Evolutionary conservation across 2,113 vertebrate genomes (phyloP), one percentile per base, ranked within the genome.

Genomic region (Otis tarda): DNA sequence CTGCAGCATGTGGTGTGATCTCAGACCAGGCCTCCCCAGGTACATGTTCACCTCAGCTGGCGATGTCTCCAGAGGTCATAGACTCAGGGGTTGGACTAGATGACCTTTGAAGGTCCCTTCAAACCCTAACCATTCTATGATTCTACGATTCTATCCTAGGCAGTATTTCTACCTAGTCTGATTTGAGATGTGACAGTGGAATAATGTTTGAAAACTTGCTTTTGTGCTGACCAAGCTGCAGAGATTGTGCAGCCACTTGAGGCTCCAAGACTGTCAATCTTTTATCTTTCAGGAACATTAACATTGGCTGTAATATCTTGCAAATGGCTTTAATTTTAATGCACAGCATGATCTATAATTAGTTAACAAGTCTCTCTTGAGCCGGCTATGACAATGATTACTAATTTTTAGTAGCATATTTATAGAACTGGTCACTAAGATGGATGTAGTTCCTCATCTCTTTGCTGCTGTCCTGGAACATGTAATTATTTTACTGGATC

Each of bases 391-490:
- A 73, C 68, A 88, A 55, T 75, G 73, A 71, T 81, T 93, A 68
- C 89, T 91, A 85, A 93, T 82, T 87, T 95, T 94, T 81, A 91
- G 78, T 35, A 94, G 45, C 13, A 10, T 95, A 95, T 96, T 96
- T 93, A 89, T 96, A 90, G 95, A 96, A 81, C 52, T 90, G 95
- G 95, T 80, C 79, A 92, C 89, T 92, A 90, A 95, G 94, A 96
- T 93, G 19, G 64, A 86, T 86, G 82, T 61, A 88, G 75, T 57
- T 91, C 43, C 47, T 88, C 71, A 83, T 88, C 28, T 64, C 94
- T 93, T 67, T 91, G 67, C 78, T 83, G 49, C 47, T 96, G 27
- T 92, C 64, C 76, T 90, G 64, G 50, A 93, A 16, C 55, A 39
- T 39, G 52, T 31, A 91, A 90, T 94, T 86, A 93, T 87, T 95